Conservation (phyloP, 2,113 vertebrate genomes). For the Tricholaema leucomelas region DNA sequence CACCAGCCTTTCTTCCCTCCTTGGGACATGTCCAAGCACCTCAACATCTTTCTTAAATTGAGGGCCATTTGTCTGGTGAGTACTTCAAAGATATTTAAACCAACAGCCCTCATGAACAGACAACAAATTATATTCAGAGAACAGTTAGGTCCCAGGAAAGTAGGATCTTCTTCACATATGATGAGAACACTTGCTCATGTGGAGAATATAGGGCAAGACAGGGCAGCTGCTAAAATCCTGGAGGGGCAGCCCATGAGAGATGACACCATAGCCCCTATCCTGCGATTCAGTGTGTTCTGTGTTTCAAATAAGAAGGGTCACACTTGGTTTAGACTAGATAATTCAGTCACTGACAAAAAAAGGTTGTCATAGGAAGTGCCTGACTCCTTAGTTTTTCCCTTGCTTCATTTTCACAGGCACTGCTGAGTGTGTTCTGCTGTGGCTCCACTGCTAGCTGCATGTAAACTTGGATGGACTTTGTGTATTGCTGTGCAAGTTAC, state of each 20-base stretch:
- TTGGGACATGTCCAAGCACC: too few relatives aligned
- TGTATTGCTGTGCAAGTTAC: not conserved
- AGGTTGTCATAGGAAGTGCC: not conserved
- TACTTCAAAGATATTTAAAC: not conserved
- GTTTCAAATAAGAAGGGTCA: not conserved
- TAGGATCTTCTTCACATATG: not conserved
- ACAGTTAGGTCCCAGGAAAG: not conserved
- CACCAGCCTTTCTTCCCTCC: too few relatives aligned
- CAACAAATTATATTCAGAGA: not conserved
- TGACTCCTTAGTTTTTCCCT: not conserved
- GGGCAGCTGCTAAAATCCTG: not conserved
- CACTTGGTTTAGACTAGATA: not conserved
- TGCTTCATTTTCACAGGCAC: not conserved
- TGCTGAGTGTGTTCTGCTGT: not conserved
- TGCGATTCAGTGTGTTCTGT: not conserved
- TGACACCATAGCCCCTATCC: not conserved
- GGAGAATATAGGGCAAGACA: not conserved
- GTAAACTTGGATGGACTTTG: not conserved
- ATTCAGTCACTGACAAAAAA: not conserved
- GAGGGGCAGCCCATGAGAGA: not conserved
- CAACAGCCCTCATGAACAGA: not conserved
- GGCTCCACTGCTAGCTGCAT: not conserved
- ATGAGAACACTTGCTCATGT: not conserved
- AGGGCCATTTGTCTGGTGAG: not conserved
- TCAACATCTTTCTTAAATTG: too few relatives aligned